Base-by-base conservation (phyloP, 2,888 invertebrate genomes). In the Apantesis nais region DNA sequence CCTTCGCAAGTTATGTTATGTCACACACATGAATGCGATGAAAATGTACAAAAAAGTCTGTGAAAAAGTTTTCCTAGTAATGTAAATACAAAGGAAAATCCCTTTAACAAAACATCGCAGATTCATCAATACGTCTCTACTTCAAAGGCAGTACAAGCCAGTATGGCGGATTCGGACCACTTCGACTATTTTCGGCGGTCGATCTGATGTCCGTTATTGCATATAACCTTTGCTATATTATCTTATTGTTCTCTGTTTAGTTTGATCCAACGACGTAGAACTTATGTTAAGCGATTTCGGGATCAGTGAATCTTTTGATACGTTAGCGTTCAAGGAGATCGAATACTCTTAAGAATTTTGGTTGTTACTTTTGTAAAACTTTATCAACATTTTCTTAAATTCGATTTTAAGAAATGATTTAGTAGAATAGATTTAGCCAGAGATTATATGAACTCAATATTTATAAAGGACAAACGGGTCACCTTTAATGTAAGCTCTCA, bases 181-280 rank as follows among this genome's bases (percentile, higher is more conserved):
- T 83, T 80, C 80, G 78, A 55, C 31, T 62, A 68, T 58, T 71
- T 74, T 76, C 80, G 73, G 71, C 67, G 62, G 74, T 76, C 75
- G 77, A 82, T 73, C 69, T 58, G 73, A 65, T 52, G 68, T 74
- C 74, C 72, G 72, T 77, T 82, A 80, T 80, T 78, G 80, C 80
- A 80, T 76, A 81, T 77, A 82, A 80, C 78, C 77, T 82, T 78
- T 74, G 77, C 78, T 75, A 78, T 81, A 81, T 82, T 80, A 80
- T 75, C 77, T 78, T 82, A 76, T 81, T 81, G 82, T 80, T 80
- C 68, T 72, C 65, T 62, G 74, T 76, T 82, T 74, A 78, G 80
- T 48, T 76, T 74, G 77, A 75, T 82, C 77, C 74, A 74, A 75
- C 74, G 74, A 75, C 63, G 74, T 74, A 74, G 78, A 80, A 80